A percentile compares a stretch with the other conserved stretches of the same genome.
Conservation (phyloP, 2,797 vertebrate species). For the Chrysocyon brachyurus region DNA sequence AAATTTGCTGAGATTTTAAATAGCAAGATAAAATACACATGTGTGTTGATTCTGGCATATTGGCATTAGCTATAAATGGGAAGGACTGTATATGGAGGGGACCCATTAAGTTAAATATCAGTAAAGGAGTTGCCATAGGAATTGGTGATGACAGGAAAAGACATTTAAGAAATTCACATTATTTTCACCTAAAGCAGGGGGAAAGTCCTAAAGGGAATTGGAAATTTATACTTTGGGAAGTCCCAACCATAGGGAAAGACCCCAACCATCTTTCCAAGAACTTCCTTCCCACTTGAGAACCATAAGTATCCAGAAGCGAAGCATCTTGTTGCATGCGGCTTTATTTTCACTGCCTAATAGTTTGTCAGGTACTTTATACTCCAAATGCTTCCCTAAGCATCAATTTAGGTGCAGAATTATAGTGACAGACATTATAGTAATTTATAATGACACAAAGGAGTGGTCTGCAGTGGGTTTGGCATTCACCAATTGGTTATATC, state of each 20-base stretch:
- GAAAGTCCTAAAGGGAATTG: neutral
- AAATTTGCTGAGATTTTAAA: constrained; percentile 12
- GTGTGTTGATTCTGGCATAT: neutral
- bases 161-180: neutral
- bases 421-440: neutral
- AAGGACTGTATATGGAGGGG: neutral
- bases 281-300: neutral
- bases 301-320: neutral
- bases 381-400: constrained; percentile 32
- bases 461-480: neutral
- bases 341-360: constrained; percentile 42
- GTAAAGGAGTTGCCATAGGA: neutral
- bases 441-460: neutral
- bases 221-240: neutral
- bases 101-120: constrained; percentile 3
- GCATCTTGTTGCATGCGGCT: neutral
- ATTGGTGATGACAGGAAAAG: neutral
- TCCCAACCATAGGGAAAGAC: neutral
- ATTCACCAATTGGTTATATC: neutral
- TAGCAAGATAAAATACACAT: constrained; percentile 40
- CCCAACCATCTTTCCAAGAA: neutral
- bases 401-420: neutral
- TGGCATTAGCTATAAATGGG: constrained; percentile 10
- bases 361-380: neutral
- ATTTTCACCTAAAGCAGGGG: neutral